These are phyloP conservation scores for Phoenicopterus ruber DNA, from an alignment of 2,113 vertebrate species.

Conservation along the genomic window DNA sequence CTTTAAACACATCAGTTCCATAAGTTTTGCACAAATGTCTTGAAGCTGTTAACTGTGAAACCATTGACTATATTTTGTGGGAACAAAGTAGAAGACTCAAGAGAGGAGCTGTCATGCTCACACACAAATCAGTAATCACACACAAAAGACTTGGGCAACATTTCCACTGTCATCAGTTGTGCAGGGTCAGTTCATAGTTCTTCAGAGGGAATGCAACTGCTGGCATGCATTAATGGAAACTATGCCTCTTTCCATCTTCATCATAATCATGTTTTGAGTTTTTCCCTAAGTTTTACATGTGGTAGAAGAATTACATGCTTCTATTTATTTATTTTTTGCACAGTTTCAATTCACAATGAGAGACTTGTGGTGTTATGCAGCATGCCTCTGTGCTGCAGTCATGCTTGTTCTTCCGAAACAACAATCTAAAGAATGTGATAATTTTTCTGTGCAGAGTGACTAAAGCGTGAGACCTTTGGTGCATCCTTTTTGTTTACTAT, in stretches of 20 bases:
- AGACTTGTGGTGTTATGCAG: not conserved
- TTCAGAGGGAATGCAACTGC: not conserved
- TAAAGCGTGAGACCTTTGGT: not conserved
- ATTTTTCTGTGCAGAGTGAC: not conserved
- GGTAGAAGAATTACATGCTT: not conserved
- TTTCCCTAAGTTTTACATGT: not conserved
- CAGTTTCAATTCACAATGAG: not conserved
- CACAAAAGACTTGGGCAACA: not conserved
- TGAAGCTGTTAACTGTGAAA: not conserved
- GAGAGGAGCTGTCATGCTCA: not conserved
- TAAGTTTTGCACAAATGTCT: not conserved
- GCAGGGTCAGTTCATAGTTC: not conserved
- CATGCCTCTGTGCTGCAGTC: not conserved
- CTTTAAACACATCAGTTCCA: not conserved
- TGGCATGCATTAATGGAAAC: not conserved
- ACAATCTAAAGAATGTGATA: not conserved
- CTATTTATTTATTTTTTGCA: not conserved
- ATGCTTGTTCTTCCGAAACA: not conserved
- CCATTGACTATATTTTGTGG: not conserved
- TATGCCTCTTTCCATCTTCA: not conserved
- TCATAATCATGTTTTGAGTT: not conserved
- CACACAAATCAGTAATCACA: not conserved
- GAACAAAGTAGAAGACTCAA: not conserved
- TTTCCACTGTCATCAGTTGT: not conserved
- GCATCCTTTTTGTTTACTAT: not conserved